Evolutionary conservation across 2,888 invertebrate genomes (phyloP).

Genomic region (Villa cingulata): DNA sequence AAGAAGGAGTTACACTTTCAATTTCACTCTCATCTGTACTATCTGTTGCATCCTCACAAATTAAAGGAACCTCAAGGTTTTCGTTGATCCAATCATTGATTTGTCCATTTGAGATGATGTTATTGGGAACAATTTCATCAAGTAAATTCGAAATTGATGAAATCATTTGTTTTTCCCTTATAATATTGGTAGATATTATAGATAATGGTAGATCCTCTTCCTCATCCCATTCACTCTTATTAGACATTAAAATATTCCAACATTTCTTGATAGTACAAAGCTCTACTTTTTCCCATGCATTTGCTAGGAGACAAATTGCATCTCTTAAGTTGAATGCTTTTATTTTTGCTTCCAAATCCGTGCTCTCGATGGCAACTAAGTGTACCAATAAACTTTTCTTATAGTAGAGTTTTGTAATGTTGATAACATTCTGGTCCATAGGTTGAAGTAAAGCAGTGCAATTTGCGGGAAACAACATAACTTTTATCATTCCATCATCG

Average conservation of each 20-base stretch:
- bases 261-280: constrained; percentile 8
- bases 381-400: constrained; percentile 10
- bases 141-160: constrained; percentile 3
- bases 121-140: neutral
- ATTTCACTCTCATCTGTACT: neutral
- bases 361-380: constrained; percentile 9
- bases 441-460: constrained; percentile 15
- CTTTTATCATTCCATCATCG: constrained; percentile 13
- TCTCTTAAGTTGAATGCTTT: constrained; percentile 12
- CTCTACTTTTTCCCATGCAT: constrained; percentile 10
- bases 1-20: neutral
- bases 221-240: constrained; percentile 1
- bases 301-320: constrained; percentile 9
- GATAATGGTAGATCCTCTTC: constrained; percentile 1
- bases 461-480: constrained; percentile 16
- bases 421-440: constrained; percentile 15
- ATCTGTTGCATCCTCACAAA: neutral
- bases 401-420: constrained; percentile 10
- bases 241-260: constrained; percentile 5
- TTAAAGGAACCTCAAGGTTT: neutral
- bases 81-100: constrained; percentile 3
- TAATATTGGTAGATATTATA: constrained; percentile 2
- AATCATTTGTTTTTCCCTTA: constrained; percentile 2
- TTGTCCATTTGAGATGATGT: neutral
- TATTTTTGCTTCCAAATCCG: constrained; percentile 11